Conservation (phyloP, 2,888 invertebrate genomes). For the Onthophagus sagittarius region DNA sequence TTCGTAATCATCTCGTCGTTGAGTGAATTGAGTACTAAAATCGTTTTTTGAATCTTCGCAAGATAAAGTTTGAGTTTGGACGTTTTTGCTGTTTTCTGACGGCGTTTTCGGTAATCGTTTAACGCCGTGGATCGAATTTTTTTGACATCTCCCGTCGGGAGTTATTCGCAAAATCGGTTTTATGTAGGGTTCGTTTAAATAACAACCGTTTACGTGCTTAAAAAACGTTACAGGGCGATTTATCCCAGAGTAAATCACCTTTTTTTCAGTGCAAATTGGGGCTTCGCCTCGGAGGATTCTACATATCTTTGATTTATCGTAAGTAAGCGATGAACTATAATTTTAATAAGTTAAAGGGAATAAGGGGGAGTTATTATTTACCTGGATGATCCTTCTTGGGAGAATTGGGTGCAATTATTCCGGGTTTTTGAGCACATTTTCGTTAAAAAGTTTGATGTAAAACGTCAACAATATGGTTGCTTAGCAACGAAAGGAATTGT, state of each 20-base stretch:
- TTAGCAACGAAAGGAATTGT: too few species aligned
- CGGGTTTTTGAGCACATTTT: too few species aligned
- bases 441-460: too few species aligned
- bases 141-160: not conserved
- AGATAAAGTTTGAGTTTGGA: not conserved
- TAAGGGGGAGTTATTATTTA: too few species aligned
- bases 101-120: conserved; percentile 5
- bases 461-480: too few species aligned
- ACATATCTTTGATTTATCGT: too few species aligned
- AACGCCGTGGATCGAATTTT: not conserved
- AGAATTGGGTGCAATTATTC: too few species aligned
- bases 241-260: not conserved
- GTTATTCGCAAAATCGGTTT: not conserved
- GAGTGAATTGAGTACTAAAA: not conserved
- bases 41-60: not conserved
- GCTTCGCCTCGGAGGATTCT: too few species aligned
- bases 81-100: not conserved
- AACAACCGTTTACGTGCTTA: not conserved
- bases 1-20: conserved; percentile 13
- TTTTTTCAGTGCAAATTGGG: not conserved
- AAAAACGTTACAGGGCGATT: not conserved
- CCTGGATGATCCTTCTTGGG: too few species aligned
- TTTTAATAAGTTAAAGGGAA: too few species aligned
- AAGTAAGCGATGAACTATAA: too few species aligned
- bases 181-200: not conserved